These are phyloP conservation scores for Melipona quadrifasciata DNA, from an alignment of 1,140 invertebrate genomes.

Conservation along the genomic window DNA sequence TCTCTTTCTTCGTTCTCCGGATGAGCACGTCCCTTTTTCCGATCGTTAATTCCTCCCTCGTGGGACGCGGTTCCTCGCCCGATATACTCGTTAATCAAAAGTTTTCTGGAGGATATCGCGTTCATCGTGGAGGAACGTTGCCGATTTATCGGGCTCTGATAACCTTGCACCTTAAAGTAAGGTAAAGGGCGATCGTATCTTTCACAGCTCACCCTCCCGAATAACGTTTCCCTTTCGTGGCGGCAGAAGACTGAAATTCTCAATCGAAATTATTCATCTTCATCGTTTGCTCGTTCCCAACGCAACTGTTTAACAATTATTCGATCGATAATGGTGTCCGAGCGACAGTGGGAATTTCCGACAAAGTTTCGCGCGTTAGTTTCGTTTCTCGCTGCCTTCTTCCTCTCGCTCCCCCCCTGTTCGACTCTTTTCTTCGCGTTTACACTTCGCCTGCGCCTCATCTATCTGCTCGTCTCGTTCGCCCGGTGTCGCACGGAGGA, in stretches of 20 bases:
- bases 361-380: not conserved
- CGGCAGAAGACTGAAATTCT: not conserved
- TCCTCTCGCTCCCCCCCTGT: not conserved
- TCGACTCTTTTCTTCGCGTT: constrained; percentile 2
- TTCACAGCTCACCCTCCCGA: not conserved
- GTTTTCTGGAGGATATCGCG: not conserved
- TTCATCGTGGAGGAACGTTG: not conserved
- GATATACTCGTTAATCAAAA: constrained; percentile 50
- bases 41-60: constrained; percentile 1
- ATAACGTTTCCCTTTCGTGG: not conserved
- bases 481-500: constrained; percentile 70
- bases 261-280: not conserved
- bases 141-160: constrained; percentile 4
- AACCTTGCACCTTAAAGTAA: not conserved
- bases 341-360: not conserved
- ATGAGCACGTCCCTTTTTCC: constrained; percentile 32
- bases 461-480: constrained; percentile 61
- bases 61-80: not conserved
- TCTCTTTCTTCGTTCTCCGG: constrained; percentile 37
- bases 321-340: not conserved
- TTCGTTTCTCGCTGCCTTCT: not conserved
- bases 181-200: not conserved
- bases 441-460: constrained; percentile 41
- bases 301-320: not conserved
- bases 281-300: not conserved